Percentiles rank a stretch among this genome's conserved stretches.
These are phyloP conservation scores for Leptonema lineaticorne DNA, from an alignment of 1,140 invertebrate genomes.

Conservation along the genomic window DNA sequence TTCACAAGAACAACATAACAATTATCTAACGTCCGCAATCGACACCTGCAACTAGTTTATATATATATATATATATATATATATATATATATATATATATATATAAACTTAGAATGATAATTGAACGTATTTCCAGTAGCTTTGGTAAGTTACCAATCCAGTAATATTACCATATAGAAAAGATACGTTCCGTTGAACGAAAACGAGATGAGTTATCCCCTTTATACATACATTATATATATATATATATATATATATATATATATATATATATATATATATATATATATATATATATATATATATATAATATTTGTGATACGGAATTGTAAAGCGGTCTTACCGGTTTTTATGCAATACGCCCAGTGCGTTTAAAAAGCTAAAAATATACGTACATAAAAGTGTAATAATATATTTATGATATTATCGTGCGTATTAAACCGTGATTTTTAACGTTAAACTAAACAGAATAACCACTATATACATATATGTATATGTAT, in stretches of 20 bases:
- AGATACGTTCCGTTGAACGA: background rate
- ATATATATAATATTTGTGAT: background rate
- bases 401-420: no score
- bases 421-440: no score
- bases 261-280: background rate
- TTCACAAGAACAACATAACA: background rate
- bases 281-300: background rate
- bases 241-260: background rate
- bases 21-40: background rate
- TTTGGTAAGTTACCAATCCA: background rate
- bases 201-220: background rate
- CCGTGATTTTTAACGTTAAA: no score
- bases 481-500: no score
- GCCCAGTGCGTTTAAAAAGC: no score
- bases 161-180: background rate
- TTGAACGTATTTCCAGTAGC: background rate
- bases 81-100: no score
- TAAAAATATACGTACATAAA: no score
- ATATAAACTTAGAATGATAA: no score
- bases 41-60: background rate
- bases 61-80: no score
- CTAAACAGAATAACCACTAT: no score
- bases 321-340: no score
- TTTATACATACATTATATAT: background rate
- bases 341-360: background rate